Evolutionary conservation across 2,113 vertebrate genomes (phyloP).

Genomic region (Malurus elegans): DNA sequence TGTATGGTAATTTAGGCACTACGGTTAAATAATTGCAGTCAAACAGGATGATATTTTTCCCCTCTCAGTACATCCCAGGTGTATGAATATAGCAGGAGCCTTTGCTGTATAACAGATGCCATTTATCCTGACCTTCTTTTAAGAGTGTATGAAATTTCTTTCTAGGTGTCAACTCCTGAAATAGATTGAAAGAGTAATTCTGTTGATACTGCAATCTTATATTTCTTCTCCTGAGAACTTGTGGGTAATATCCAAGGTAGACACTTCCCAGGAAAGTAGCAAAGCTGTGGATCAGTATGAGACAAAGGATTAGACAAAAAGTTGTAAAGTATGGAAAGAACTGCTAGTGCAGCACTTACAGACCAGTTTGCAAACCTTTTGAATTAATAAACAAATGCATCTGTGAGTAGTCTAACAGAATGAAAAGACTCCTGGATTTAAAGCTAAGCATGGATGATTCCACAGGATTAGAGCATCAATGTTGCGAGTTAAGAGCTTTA

Average conservation of each 20-base stretch:
- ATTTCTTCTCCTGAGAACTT: not conserved
- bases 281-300: not conserved
- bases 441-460: conserved; percentile 8
- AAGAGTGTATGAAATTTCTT: not conserved
- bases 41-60: not conserved
- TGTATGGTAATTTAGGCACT: not conserved
- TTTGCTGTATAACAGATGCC: not conserved
- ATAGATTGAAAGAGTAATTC: not conserved
- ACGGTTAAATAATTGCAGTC: not conserved
- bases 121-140: not conserved
- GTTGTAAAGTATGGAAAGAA: not conserved
- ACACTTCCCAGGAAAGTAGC: not conserved
- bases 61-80: not conserved
- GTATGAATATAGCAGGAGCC: not conserved
- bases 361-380: not conserved
- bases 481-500: not conserved
- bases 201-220: not conserved
- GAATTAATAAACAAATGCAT: not conserved
- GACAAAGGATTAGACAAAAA: not conserved
- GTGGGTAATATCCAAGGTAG: not conserved
- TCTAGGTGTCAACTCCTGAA: not conserved
- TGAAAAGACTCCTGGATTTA: not conserved
- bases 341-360: not conserved
- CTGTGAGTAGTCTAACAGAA: not conserved
- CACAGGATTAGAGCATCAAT: not conserved